Base-by-base conservation (phyloP, 30 jellyfish, hydroid and myxozoan species). In the Hydractinia echinata region DNA sequence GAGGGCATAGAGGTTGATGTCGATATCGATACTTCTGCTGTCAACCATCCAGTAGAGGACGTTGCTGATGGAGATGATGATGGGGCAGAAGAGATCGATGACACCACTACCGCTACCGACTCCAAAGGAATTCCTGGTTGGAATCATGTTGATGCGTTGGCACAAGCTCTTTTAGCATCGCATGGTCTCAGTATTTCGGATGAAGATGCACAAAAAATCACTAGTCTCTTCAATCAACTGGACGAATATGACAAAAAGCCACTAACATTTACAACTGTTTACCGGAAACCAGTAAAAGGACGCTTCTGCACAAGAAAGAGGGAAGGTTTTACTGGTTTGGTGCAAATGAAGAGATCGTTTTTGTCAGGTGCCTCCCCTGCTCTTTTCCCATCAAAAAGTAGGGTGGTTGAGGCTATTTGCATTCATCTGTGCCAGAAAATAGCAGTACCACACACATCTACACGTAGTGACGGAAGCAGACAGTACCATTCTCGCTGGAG, bases 231-330 rank as follows among this genome's bases (percentile, higher is more conserved):
- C 54, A 69, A 49, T 56, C 66, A 48, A 5, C 61, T 81, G 76
- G 84, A 81, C 16, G 89, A 81, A 7, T 81, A 9, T 54, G 89
- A 81, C 61, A 67, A 66, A 72, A 49, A 56, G 4, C 89, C 84
- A 53, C 76, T 70, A 9, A 49, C 13, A 15, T 81, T 10, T 56
- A 60, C 62, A 54, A 39, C 81, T 1, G 67, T 66, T 15, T 21
- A 55, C 21, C 18, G 13, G 4, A 79, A 54, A 51, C 68, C 87
- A 8, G n/a, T 81, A 1, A n/a, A 39, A 9, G 87, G 87, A 15
- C 66, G 82, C 21, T 79, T 58, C 55, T 66, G 76, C 30, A 8
- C 81, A n/a, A 8, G 81, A 4, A 19, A 66, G 4, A 61, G 82
- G 51, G 76, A 71, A 13, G 81, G 60, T 10, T 58, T 39, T 51